Evolutionary conservation across 2,113 vertebrate species (phyloP).

Genomic region (Indicator maculatus): DNA sequence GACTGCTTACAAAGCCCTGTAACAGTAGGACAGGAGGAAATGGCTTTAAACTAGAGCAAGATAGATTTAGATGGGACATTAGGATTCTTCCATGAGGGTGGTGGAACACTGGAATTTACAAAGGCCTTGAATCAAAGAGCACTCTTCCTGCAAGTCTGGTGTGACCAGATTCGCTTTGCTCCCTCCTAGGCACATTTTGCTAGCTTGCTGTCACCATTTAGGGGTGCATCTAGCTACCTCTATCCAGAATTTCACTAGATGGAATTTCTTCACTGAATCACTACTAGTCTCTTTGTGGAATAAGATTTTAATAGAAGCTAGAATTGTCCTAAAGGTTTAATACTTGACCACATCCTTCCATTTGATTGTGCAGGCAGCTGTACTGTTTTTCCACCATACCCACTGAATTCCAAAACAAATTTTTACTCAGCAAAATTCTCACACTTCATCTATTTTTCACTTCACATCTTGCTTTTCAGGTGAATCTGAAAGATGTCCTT

Average conservation of each 20-base stretch:
- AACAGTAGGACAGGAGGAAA: too few species aligned
- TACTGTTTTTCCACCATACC: background rate
- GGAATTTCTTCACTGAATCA: background rate
- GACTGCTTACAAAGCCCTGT: too few species aligned
- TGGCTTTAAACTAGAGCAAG: too few species aligned
- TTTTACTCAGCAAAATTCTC: background rate
- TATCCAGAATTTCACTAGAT: background rate
- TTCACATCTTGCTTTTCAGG: background rate
- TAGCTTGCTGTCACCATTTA: background rate
- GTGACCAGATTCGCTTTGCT: background rate
- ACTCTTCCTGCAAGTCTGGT: background rate
- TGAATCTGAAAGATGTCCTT: background rate
- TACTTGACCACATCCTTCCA: background rate
- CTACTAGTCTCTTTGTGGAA: background rate
- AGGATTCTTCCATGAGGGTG: too few species aligned
- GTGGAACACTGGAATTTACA: background rate
- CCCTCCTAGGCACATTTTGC: fast-evolving
- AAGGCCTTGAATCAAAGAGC: background rate
- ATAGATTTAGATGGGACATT: too few species aligned
- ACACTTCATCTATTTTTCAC: background rate
- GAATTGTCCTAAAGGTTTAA: background rate
- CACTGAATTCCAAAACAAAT: background rate
- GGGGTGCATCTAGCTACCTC: fast-evolving
- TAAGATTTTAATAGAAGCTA: background rate
- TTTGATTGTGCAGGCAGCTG: background rate